Evolutionary conservation across 1,140 invertebrate species (phyloP).

Genomic region (Heliconius hermathena): DNA sequence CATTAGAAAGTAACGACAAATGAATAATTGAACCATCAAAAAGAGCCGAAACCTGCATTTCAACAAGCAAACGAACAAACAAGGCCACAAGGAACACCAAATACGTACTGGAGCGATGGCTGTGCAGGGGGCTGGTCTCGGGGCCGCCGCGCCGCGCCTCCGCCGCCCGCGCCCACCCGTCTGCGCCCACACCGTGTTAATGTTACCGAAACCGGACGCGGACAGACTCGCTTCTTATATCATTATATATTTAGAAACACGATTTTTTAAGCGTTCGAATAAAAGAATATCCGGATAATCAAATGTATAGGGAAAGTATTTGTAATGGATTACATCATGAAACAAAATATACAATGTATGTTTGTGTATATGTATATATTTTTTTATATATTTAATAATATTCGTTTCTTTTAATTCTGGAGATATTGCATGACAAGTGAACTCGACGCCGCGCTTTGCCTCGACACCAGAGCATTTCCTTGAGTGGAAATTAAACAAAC

Average conservation of each 20-base stretch:
- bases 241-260: not conserved
- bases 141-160: constrained; percentile 83
- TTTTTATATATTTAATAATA: too few species aligned
- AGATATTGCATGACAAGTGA: too few species aligned
- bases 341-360: too few species aligned
- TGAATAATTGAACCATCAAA: not conserved
- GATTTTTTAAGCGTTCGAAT: too few species aligned
- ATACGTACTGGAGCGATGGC: constrained; percentile 90
- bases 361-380: too few species aligned
- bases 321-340: too few species aligned
- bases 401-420: too few species aligned
- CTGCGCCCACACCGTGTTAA: constrained; percentile 66
- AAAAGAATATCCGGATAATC: too few species aligned
- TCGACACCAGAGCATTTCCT: too few species aligned
- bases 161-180: constrained; percentile 82
- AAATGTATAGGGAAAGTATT: too few species aligned
- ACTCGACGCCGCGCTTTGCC: too few species aligned
- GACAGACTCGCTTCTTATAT: not conserved
- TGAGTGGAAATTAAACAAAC: too few species aligned
- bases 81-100: not conserved
- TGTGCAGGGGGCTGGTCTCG: constrained; percentile 90
- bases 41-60: not conserved
- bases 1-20: not conserved
- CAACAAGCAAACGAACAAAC: not conserved
- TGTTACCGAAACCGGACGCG: constrained; percentile 17